Evolutionary conservation across 2,113 vertebrate species (phyloP), one percentile per base, ranked within the genome.

Genomic region (Rhynchomys soricoides): DNA sequence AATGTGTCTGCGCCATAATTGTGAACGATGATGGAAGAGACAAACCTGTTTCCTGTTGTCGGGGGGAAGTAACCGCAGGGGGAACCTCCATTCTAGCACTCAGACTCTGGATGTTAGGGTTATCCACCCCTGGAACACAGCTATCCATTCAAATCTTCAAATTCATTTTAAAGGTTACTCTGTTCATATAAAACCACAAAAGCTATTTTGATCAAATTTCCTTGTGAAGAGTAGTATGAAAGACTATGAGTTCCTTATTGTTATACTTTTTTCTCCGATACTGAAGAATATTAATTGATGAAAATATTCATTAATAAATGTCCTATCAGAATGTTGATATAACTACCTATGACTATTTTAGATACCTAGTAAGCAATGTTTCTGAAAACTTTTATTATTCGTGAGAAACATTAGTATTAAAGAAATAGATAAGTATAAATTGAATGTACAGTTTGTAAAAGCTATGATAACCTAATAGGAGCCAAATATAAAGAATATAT

Each of bases 1-100:
- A 96, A 96, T n/a, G 21, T 96, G 96, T 95, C 95, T 4, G 16
- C 94, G 73, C 75, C 90, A 71, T 93, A 93, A 96, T 95, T 95
- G 40, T 22, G 68, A 24, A 31, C 43, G 66, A 95, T 96, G 85
- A 96, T 75, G 81, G 78, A 77, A 48, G 40, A 96, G 59, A 75
- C n/a, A 43, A 83, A 85, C 70, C 55, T 89, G 79, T 64, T 90
- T 95, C 93, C 92, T 95, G 62, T 74, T 64, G 73, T 74, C 22
- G 37, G 88, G 37, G 37, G 90, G 68, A 90, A 86, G 66, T 40
- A 21, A 81, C 0, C 9, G 2, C 4, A n/a, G 29, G 62, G 59
- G 59, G 81, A 95, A 95, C 64, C 75, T 48, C n/a, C n/a, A 77
- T 68, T 6, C 64, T 52, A 79, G 90, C 52, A 70, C 19, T 71